phyloP scores from a whole-genome alignment of 2,797 vertebrate genomes.

The Enteromius mattozi region DNA sequence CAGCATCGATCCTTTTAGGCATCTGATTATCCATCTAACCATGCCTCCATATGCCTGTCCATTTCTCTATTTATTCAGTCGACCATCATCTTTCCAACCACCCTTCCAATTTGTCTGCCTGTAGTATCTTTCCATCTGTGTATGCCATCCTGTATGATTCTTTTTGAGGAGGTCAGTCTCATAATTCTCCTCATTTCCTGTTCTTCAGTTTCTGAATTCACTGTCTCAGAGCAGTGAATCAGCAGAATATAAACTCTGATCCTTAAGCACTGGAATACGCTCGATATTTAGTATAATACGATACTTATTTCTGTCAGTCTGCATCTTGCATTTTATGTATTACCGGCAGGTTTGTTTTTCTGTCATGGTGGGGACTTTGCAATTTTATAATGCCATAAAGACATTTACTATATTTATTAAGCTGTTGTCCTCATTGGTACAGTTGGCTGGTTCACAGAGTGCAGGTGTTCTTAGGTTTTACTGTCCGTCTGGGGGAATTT shows the following conservation, averaged over 20 bases:
- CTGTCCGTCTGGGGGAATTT: neutral
- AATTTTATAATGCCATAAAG: neutral
- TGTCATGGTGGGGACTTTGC: neutral
- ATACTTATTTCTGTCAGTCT: slow-evolving; percentile 5
- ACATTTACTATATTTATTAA: neutral
- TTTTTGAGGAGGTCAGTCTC: slow-evolving; percentile 7
- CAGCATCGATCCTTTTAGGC: slow-evolving; percentile 32
- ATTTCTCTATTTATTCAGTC: neutral
- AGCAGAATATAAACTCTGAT: slow-evolving; percentile 46
- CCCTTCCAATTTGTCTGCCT: slow-evolving; percentile 21
- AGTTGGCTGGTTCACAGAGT: neutral
- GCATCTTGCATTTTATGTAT: slow-evolving; percentile 13
- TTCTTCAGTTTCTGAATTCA: slow-evolving; percentile 10
- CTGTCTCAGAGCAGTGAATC: slow-evolving; percentile 31
- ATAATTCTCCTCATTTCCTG: neutral
- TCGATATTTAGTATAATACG: slow-evolving; percentile 43
- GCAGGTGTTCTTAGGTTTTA: neutral
- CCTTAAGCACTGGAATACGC: slow-evolving; percentile 45
- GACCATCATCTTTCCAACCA: slow-evolving; percentile 13
- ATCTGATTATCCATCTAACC: slow-evolving; percentile 12
- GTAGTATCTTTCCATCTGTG: slow-evolving; percentile 11
- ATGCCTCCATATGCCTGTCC: neutral
- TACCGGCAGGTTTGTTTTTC: neutral
- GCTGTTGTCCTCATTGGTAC: neutral
- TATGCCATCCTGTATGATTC: neutral